Conservation (phyloP, 1,140 invertebrate genomes). For the Amyelois transitella region DNA sequence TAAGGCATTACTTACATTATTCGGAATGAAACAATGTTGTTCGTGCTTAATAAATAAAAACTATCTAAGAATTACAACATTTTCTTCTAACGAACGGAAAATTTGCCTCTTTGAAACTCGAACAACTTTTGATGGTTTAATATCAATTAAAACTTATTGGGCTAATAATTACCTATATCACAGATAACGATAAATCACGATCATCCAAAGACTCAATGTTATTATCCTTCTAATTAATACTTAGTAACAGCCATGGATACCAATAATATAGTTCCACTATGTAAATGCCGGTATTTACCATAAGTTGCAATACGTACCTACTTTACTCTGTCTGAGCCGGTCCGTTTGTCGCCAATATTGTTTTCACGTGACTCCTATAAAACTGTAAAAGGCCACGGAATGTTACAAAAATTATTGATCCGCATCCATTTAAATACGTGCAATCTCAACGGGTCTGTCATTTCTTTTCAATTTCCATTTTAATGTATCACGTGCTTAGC, state of each 20-base stretch:
- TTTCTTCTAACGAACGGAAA: too few relatives aligned
- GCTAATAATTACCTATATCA: too few relatives aligned
- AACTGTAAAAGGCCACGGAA: neutral
- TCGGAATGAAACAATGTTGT: too few relatives aligned
- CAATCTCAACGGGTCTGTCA: neutral
- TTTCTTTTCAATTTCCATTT: neutral
- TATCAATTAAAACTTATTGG: too few relatives aligned
- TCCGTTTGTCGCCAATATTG: constrained; percentile 19
- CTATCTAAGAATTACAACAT: too few relatives aligned
- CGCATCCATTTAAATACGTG: neutral
- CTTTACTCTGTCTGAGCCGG: constrained; percentile 2
- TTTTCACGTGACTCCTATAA: constrained; percentile 40
- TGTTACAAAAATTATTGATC: neutral
- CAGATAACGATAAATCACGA: too few relatives aligned
- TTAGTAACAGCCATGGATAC: neutral
- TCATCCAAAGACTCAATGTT: too few relatives aligned
- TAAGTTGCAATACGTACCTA: constrained; percentile 17
- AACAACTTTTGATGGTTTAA: too few relatives aligned
- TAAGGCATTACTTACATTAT: too few relatives aligned
- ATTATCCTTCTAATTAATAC: neutral
- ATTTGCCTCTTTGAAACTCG: too few relatives aligned
- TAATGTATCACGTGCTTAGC: neutral
- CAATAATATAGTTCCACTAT: constrained; percentile 14
- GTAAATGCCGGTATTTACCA: constrained; percentile 23
- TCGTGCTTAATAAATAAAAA: too few relatives aligned